Evolutionary conservation across 1,140 invertebrate species (phyloP), one percentile per base, ranked within the genome.

Genomic region (Panagrolaimus sp.): DNA sequence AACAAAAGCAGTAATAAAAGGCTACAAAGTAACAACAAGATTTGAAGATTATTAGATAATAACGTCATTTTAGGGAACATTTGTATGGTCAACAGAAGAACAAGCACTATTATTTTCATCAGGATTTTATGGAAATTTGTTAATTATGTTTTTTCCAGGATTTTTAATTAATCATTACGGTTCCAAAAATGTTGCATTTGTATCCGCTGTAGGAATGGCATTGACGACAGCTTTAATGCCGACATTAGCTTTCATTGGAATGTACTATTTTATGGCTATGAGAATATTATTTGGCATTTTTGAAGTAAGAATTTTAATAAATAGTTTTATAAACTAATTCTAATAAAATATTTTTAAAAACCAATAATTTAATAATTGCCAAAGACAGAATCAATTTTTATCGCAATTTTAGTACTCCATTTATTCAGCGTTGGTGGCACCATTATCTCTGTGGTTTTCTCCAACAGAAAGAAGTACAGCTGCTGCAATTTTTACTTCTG

Each of bases 91-190:
- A 8, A 7, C 68, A 14, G 25, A 45, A n/a, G 20, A 53, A 43
- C 74, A 76, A 42, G 25, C 74, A 20, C 51, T 61, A 23, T 43
- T 74, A 13, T 74, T 74, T 42, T 47, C 61, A 4, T 70, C 70
- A 14, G 25, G 61, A 20, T 75, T 76, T 44, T 76, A 72, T 38
- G 74, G 74, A 5, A 45, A 42, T 43, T 62, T 74, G 9, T 31
- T 72, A 14, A 74, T 69, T 4, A 64, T 76, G 46, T 65, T 53
- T 38, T 53, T 70, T 23, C 77, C 72, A 3, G 72, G 72, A 5
- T 70, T 53, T 38, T 67, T 74, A 46, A 69, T 74, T 2, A 74
- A 74, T 63, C 25, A 63, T 20, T 74, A 77, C 44, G 72, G 70
- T 8, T 46, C 72, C 8, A 74, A 76, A 65, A 43, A 69, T 16